Conservation (phyloP, 2,888 invertebrate species). For the Cylindroiulus punctatus region DNA sequence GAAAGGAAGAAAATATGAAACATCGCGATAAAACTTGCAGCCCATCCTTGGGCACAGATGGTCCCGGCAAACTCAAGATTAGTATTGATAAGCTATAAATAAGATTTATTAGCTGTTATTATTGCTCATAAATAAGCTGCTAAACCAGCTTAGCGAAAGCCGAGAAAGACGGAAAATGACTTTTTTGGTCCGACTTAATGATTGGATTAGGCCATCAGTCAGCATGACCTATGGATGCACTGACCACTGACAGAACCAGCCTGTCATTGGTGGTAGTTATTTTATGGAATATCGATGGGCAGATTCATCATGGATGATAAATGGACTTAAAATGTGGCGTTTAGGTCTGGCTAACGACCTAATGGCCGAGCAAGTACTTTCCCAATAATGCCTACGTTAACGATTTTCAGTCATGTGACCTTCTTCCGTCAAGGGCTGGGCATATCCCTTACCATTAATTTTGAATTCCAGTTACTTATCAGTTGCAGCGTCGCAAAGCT, state of each 20-base stretch:
- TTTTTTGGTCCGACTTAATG: constrained; percentile 35
- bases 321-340: constrained; percentile 26
- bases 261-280: constrained; percentile 3
- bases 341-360: constrained; percentile 29
- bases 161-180: constrained; percentile 26
- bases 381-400: neutral
- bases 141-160: constrained; percentile 29
- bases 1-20: constrained; percentile 20
- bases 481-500: neutral
- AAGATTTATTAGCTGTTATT: constrained; percentile 43
- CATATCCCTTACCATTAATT: neutral
- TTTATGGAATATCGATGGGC: constrained; percentile 41
- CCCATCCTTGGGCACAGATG: neutral
- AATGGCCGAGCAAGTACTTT: constrained; percentile 35
- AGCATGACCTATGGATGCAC: constrained; percentile 29
- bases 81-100: constrained; percentile 37
- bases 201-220: constrained; percentile 35
- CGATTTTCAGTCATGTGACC: neutral
- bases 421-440: neutral
- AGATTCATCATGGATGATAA: constrained; percentile 36
- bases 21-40: neutral
- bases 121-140: constrained; percentile 36
- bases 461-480: neutral
- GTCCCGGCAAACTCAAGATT: neutral
- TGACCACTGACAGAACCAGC: constrained; percentile 40